These are phyloP conservation scores for Channa striata DNA, from an alignment of 2,797 vertebrate genomes.

Conservation along the genomic window DNA sequence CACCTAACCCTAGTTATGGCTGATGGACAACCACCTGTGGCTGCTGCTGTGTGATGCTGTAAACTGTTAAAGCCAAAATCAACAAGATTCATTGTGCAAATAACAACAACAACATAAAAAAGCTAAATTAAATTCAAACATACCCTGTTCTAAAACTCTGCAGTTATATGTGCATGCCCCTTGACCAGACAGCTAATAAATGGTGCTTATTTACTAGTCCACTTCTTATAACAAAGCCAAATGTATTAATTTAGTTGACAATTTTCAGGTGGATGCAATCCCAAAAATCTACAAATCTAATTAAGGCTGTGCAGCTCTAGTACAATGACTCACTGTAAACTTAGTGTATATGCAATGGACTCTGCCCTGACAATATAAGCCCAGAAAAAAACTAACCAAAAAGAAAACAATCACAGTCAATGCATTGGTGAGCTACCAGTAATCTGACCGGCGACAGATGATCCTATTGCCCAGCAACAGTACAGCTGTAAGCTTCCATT, in stretches of 20 bases:
- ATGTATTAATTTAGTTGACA: neutral
- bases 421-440: constrained; percentile 44
- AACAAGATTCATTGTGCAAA: neutral
- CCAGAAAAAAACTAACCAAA: neutral
- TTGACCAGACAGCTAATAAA: neutral
- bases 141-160: no score
- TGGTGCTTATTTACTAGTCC: neutral
- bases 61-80: neutral
- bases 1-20: neutral
- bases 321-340: constrained; percentile 9
- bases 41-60: neutral
- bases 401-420: constrained; percentile 34
- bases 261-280: neutral
- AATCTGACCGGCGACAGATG: constrained; percentile 78
- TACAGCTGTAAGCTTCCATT: constrained; percentile 73
- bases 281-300: neutral
- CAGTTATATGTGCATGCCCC: no score
- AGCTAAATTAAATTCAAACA: no score
- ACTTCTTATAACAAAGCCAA: neutral
- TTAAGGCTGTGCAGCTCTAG: neutral
- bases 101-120: neutral
- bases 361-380: constrained; percentile 11
- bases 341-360: no score
- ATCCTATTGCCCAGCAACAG: constrained; percentile 78
- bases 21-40: neutral